phyloP scores from a whole-genome alignment of 2,888 invertebrate species.

The Rhopalosiphum nymphaeae region DNA sequence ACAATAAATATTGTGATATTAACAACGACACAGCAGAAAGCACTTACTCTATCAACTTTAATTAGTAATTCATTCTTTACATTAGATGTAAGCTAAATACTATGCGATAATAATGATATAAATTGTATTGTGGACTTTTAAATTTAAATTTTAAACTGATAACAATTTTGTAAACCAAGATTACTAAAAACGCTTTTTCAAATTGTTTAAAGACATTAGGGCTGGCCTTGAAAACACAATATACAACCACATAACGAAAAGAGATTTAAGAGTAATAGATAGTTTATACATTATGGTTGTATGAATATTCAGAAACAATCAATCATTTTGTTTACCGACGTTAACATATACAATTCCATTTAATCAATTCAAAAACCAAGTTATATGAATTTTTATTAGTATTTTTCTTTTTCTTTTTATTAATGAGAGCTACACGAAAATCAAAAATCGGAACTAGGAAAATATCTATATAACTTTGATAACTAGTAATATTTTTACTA shows the following conservation, averaged over 20 bases:
- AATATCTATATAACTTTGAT: neutral
- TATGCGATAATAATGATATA: neutral
- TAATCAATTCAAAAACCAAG: neutral
- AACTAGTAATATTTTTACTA: neutral
- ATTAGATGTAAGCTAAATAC: neutral
- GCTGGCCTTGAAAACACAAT: neutral
- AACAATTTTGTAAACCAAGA: constrained; percentile 11
- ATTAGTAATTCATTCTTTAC: neutral
- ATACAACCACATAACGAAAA: neutral
- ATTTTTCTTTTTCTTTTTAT: neutral
- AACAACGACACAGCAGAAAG: neutral
- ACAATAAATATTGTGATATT: neutral
- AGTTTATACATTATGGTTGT: neutral
- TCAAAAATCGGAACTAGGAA: neutral
- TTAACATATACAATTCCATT: neutral
- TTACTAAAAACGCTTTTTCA: neutral
- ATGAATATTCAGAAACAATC: neutral
- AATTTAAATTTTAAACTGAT: neutral
- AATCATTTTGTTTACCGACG: neutral
- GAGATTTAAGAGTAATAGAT: neutral
- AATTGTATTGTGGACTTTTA: neutral
- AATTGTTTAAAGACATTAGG: neutral
- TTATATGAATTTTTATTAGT: neutral
- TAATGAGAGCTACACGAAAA: neutral
- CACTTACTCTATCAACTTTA: neutral